phyloP scores from a whole-genome alignment of 2,797 vertebrate genomes.

The Microctenopoma stevenorrisi region DNA sequence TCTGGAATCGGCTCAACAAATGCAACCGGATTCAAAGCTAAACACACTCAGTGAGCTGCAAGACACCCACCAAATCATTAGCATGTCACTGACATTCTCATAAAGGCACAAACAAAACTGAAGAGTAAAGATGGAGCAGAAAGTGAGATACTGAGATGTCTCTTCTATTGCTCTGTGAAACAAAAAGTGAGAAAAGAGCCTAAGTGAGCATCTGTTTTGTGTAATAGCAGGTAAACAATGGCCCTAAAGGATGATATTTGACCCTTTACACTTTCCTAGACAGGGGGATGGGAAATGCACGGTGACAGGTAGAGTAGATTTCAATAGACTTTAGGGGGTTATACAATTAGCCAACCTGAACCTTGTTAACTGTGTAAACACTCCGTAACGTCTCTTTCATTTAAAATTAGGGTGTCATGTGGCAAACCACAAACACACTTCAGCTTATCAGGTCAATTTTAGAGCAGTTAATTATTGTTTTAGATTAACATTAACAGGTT shows the following conservation, averaged over 20 bases:
- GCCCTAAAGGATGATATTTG: constrained; percentile 55
- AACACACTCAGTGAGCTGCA: background rate
- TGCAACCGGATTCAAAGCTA: background rate
- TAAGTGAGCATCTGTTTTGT: constrained; percentile 39
- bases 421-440: constrained; percentile 6
- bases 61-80: background rate
- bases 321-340: constrained; percentile 17
- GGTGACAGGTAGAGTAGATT: constrained; percentile 25
- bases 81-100: background rate
- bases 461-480: background rate
- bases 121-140: constrained; percentile 1
- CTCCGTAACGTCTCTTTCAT: constrained; percentile 23
- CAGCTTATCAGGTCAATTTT: background rate
- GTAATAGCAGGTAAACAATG: constrained; percentile 60
- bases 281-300: constrained; percentile 11
- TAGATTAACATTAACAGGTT: background rate
- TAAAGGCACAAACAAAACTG: constrained; percentile 4
- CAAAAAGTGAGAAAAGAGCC: constrained; percentile 48
- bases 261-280: constrained; percentile 62
- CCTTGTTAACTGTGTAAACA: constrained; percentile 23
- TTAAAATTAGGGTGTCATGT: background rate
- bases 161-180: constrained; percentile 53
- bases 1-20: constrained; percentile 15
- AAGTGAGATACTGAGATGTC: constrained; percentile 19
- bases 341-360: constrained; percentile 42